A percentile compares a stretch with the other conserved stretches of the same genome.
These are phyloP conservation scores for Ernsta delagoae DNA, from an alignment of 2,888 invertebrate species.

Conservation along the genomic window DNA sequence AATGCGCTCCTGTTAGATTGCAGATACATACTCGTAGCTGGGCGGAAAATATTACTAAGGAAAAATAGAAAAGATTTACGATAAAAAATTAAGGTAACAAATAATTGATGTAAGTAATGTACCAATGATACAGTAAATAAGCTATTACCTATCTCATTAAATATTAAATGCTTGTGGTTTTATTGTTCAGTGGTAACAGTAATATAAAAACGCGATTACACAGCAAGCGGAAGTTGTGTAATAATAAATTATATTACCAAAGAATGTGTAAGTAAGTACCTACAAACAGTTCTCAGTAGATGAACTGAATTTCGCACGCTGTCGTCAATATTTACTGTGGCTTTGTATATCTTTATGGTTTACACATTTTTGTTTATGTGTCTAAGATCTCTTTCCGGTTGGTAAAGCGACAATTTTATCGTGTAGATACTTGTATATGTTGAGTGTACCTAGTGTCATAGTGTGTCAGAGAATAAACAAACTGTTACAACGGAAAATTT, in stretches of 20 bases:
- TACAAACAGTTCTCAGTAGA: slow-evolving; percentile 15
- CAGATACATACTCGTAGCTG: too few species aligned
- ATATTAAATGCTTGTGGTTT: too few species aligned
- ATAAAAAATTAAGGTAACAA: too few species aligned
- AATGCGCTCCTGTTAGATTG: too few species aligned
- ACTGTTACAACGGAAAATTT: slow-evolving; percentile 26
- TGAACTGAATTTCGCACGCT: slow-evolving; percentile 39
- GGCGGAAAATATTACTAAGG: too few species aligned
- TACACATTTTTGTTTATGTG: slow-evolving; percentile 17
- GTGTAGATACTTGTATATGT: not conserved
- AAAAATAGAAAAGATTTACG: too few species aligned
- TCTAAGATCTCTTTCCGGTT: slow-evolving; percentile 37
- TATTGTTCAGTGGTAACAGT: not conserved
- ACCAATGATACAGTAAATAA: too few species aligned
- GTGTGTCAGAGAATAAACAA: slow-evolving; percentile 25
- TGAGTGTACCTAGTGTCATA: too few species aligned
- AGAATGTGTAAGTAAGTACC: slow-evolving; percentile 9
- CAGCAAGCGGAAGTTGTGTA: not conserved
- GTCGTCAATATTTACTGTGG: slow-evolving; percentile 40
- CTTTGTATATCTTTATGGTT: slow-evolving; percentile 31
- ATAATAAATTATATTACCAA: slow-evolving; percentile 11
- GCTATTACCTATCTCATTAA: too few species aligned
- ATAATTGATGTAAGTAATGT: too few species aligned
- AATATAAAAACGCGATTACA: not conserved
- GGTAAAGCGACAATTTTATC: slow-evolving; percentile 31